Base-by-base conservation (phyloP, 2,797 vertebrate genomes). In the Cuculus canorus region DNA sequence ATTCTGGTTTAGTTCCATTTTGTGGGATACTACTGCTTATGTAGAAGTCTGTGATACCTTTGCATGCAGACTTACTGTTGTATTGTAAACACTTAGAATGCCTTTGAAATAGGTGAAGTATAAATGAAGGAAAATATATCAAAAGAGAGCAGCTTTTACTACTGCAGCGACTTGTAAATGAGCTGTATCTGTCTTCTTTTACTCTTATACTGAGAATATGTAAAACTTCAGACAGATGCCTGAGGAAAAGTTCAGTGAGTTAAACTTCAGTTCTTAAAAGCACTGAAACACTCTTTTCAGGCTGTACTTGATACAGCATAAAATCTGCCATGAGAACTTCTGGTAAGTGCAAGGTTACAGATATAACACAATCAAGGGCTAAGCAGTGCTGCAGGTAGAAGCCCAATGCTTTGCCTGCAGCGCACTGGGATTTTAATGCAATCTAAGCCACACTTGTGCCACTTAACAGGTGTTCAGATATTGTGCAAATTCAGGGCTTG, bases 211-310 rank as follows among this genome's bases (percentile, higher is more conserved):
- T 61, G 32, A 25, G 43, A 76, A 68, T 73, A 86, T 60, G 21
- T 71, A 43, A 90, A 95, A 45, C 81, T 94, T 95, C 68, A 83
- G 75, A 30, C 45, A 92, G 57, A 85, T 94, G 54, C 71, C 66
- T 90, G 84, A 79, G 70, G 61, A 94, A 27, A n/a, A n/a, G n/a
- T 82, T 92, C 86, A 89, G 47, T 82, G 69, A 86, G 48, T 82
- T 93, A 53, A 72, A 82, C 11, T 48, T 37, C 6, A 48, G 9
- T 79, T 35, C 59, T 82, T 90, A 73, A 86, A 93, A 92, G 91
- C 25, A 54, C 68, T 79, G 69, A 94, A 94, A 25, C 30, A 80
- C 37, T 91, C 45, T 48, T 88, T 69, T 85, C 83, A 93, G 82
- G 25, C 52, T 92, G 43, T 27, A 57, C 10, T 54, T 71, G 82